These are phyloP conservation scores for Eutolmus rufibarbis DNA, from an alignment of 2,888 invertebrate species.

Conservation along the genomic window DNA sequence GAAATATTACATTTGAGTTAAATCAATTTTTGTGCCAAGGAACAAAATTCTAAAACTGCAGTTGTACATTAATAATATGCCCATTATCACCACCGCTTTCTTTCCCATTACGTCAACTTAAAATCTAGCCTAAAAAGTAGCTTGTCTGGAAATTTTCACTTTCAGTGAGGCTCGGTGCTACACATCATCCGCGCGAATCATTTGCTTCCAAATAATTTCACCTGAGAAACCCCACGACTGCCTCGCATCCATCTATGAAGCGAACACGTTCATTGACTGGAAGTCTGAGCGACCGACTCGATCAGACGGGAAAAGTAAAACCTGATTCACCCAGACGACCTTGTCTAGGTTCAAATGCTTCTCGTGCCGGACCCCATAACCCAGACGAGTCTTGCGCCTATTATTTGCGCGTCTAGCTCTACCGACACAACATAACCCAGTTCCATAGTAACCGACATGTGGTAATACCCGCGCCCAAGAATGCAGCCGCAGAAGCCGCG, in stretches of 20 bases:
- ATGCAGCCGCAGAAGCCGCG: conserved; percentile 13
- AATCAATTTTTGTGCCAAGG: background rate
- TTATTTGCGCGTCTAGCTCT: background rate
- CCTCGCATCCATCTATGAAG: background rate
- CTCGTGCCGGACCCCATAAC: conserved; percentile 1
- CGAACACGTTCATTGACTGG: conserved; percentile 34
- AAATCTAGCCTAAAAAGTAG: background rate
- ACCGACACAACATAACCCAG: conserved; percentile 39
- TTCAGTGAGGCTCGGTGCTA: background rate
- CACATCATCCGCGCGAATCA: background rate
- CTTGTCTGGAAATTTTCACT: background rate
- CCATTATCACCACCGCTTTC: background rate
- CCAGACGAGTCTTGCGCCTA: conserved; percentile 31
- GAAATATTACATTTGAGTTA: too few relatives aligned
- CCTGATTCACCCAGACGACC: conserved; percentile 42
- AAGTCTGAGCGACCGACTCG: background rate
- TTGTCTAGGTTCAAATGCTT: conserved; percentile 46
- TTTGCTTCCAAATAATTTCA: background rate
- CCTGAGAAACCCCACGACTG: background rate
- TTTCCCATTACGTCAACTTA: background rate
- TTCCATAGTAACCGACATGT: conserved; percentile 40
- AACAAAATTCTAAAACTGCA: background rate
- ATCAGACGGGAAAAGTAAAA: background rate
- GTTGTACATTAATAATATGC: background rate
- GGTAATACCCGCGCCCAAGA: background rate